A percentile compares a stretch with the other conserved stretches of the same genome.
Conservation (phyloP, 2,888 invertebrate species). For the Cabera pusaria region DNA sequence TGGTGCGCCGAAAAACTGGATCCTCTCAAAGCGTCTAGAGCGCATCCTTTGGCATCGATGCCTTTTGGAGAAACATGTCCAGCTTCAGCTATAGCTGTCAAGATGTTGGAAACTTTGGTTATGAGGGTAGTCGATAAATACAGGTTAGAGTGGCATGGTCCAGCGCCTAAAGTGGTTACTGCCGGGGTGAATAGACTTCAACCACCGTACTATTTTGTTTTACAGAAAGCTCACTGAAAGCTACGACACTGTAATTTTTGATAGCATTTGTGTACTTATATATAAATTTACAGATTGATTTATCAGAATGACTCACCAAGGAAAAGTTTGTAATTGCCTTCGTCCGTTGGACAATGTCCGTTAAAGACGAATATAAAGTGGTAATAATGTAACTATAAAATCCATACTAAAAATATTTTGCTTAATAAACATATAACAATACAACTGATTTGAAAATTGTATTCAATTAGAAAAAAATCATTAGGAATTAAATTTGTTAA, state of each 20-base stretch:
- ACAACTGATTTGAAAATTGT: conserved; percentile 5
- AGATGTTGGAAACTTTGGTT: conserved; percentile 57
- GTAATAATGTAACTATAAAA: no score
- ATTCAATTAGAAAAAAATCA: no score
- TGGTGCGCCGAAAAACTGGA: conserved; percentile 66
- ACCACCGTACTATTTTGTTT: conserved; percentile 67
- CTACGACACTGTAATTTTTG: no score
- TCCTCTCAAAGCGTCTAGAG: conserved; percentile 59
- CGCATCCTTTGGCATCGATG: conserved; percentile 60
- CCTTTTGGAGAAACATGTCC: conserved; percentile 71
- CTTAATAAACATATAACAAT: conserved; percentile 1
- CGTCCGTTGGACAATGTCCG: no score
- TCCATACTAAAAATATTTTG: no score
- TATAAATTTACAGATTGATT: no score
- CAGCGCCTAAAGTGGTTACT: conserved; percentile 52
- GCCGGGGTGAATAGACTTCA: conserved; percentile 66
- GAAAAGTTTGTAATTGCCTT: no score
- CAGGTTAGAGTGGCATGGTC: conserved; percentile 75
- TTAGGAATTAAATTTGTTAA: no score
- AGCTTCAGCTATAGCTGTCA: conserved; percentile 54
- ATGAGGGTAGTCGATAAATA: conserved; percentile 62
- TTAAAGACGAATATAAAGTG: no score
- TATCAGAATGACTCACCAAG: no score
- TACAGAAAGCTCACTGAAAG: conserved; percentile 56
- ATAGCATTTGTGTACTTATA: no score